phyloP scores from a whole-genome alignment of 2,113 vertebrate genomes.

The Macroglossus sobrinus region DNA sequence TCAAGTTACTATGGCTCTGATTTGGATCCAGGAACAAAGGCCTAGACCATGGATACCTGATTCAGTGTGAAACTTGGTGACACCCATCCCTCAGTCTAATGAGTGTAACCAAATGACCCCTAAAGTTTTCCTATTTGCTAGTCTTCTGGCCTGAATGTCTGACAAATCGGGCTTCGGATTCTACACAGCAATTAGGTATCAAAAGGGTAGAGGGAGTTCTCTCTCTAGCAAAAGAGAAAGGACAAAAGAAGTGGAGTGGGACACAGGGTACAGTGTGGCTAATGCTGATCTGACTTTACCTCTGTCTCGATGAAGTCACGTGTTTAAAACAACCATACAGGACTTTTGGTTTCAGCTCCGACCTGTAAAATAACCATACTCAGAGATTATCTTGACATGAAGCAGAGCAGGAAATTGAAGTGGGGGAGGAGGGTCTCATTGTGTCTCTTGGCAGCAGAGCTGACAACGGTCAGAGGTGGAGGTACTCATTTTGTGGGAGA shows the following conservation, averaged over 20 bases:
- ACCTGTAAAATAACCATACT: background rate
- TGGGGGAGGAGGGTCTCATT: background rate
- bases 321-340: background rate
- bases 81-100: background rate
- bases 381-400: background rate
- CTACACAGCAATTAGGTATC: background rate
- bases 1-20: background rate
- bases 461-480: constrained; percentile 29
- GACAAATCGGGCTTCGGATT: background rate
- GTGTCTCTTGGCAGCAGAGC: constrained; percentile 19
- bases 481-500: constrained; percentile 50
- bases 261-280: background rate
- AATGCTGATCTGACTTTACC: background rate
- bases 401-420: background rate
- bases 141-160: background rate
- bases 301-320: background rate
- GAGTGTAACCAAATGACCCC: background rate
- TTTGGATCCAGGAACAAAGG: constrained; percentile 3
- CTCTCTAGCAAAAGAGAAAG: background rate
- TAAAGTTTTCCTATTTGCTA: background rate
- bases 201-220: background rate
- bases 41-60: background rate
- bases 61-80: background rate
- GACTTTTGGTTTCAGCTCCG: background rate
- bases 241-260: background rate